Evolutionary conservation across 2,113 vertebrate species (phyloP), one percentile per base, ranked within the genome.

Genomic region (Sorex fumeus): DNA sequence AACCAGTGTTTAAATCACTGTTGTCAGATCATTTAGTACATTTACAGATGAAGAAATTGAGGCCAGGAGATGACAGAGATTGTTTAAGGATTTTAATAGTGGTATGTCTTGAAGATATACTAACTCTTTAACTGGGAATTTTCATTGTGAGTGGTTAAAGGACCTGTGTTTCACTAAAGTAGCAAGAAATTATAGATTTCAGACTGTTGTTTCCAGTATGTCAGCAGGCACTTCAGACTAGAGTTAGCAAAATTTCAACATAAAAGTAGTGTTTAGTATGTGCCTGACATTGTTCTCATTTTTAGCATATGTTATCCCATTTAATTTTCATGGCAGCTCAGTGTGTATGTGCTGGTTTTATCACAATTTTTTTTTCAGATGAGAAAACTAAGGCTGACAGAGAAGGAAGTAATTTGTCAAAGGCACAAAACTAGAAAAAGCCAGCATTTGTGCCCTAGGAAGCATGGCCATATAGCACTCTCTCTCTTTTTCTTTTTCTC

Each of bases 221-320:
- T 64, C 23, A 80, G 10, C 57, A 93, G 79, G 62, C 18, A 70
- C 62, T 88, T 60, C 4, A 77, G 18, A 92, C 34, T 30, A 80
- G 43, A 84, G 34, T 70, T 95, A 77, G 86, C 16, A 92, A 81
- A 62, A 90, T 43, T 53, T 53, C 27, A 32, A 75, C 62, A 12
- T 43, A 60, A 13, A 71, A 28, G 6, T 92, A 21, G 15, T 80
- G 10, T 30, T 84, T 87, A 80, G 16, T 30, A 89, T 25, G 43
- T 77, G 32, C 76, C 60, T 84, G 45, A 45, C 15, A 62, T 60
- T 81, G 21, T 66, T 88, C n/a, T 94, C 78, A 77, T 27, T 69
- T 91, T 85, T 87, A 87, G n/a, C 12, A 50, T 83, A 79, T 12
- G 28, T 79, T 82, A 91, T 76, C 69, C 13, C 53, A 69, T 87